These are phyloP conservation scores for Indicator maculatus DNA, from an alignment of 2,113 vertebrate genomes.

Conservation along the genomic window DNA sequence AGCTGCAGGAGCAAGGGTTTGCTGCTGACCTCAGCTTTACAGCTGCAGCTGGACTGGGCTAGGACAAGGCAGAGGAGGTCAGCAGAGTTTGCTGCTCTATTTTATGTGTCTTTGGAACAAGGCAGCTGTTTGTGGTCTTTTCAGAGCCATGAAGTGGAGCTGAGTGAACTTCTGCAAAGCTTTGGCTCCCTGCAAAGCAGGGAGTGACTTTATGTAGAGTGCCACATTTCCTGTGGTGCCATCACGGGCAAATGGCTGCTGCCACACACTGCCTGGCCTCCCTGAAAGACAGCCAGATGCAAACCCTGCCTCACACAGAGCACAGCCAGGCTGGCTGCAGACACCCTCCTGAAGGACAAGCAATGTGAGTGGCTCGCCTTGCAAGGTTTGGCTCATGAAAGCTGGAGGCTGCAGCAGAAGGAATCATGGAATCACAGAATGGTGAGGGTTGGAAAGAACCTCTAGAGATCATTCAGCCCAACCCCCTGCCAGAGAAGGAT, in stretches of 20 bases:
- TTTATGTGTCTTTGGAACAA: background rate
- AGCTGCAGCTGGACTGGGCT: background rate
- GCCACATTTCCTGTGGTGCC: background rate
- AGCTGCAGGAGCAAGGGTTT: background rate
- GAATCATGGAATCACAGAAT: too few relatives aligned
- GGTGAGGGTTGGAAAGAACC: too few relatives aligned
- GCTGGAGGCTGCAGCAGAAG: background rate
- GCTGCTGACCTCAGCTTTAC: background rate
- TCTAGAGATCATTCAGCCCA: too few relatives aligned
- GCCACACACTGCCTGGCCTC: background rate
- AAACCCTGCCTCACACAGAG: background rate
- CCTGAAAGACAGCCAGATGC: background rate
- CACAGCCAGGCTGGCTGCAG: background rate
- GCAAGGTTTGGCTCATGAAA: background rate
- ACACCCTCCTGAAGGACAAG: background rate
- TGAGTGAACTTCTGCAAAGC: background rate
- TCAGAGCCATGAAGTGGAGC: background rate
- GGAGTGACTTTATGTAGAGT: background rate
- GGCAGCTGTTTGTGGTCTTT: background rate
- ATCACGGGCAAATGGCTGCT: background rate
- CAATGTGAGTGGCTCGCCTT: rapidly evolving
- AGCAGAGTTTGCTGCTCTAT: background rate
- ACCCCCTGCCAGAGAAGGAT: too few relatives aligned
- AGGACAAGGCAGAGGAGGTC: background rate
- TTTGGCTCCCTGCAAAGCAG: background rate